Evolutionary conservation across 2,113 vertebrate species (phyloP).

Genomic region (Oreochromis niloticus): DNA sequence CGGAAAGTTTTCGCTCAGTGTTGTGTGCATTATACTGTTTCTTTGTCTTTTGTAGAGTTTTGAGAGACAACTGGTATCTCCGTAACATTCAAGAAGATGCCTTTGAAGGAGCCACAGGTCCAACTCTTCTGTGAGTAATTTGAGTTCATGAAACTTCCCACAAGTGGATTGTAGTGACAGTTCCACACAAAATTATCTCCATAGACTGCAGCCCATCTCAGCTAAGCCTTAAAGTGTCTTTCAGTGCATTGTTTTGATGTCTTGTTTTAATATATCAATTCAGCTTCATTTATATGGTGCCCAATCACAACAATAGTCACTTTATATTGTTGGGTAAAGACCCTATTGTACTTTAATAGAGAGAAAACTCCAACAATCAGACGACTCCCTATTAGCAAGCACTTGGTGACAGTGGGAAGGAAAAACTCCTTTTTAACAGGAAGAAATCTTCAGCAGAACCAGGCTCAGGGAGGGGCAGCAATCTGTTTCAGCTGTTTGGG

Average conservation of each 20-base stretch:
- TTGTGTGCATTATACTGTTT: not conserved
- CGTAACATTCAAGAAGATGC: constrained; percentile 78
- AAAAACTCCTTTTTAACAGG: not conserved
- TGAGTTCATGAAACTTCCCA: not conserved
- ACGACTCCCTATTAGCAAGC: not conserved
- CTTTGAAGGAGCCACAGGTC: constrained; percentile 81
- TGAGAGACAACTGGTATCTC: constrained; percentile 82
- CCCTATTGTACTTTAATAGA: not conserved
- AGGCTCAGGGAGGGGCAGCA: not conserved
- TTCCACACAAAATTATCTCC: not conserved
- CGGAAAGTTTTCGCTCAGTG: not conserved
- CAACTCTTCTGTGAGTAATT: constrained; percentile 80
- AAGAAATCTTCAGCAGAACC: not conserved
- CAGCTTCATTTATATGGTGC: not conserved
- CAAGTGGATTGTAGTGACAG: not conserved
- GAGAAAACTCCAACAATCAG: not conserved
- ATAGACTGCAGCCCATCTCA: not conserved
- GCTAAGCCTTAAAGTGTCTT: not conserved
- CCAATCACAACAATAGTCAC: not conserved
- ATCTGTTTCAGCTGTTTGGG: not conserved
- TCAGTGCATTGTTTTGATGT: not conserved
- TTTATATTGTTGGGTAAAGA: not conserved
- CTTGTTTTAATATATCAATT: not conserved
- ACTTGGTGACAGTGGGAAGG: not conserved
- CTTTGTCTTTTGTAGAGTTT: constrained; percentile 69